These are phyloP conservation scores for Oryzias javanicus DNA, from an alignment of 2,113 vertebrate genomes.

Conservation along the genomic window DNA sequence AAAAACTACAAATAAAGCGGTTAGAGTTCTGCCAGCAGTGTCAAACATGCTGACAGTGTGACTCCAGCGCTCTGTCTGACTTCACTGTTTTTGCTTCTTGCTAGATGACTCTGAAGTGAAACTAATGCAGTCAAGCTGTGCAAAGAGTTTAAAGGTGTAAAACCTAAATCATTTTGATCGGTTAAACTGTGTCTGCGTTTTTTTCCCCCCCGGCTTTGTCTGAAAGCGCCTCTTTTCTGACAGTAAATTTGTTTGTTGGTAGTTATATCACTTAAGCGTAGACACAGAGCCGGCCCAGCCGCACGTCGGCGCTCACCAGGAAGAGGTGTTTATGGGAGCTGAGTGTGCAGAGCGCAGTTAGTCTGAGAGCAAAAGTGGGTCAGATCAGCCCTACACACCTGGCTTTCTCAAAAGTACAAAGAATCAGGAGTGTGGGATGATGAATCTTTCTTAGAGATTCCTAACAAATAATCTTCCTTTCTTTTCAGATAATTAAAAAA, in stretches of 20 bases:
- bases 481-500: constrained; percentile 29
- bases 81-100: constrained; percentile 45
- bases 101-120: constrained; percentile 60
- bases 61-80: constrained; percentile 42
- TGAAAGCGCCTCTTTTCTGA: constrained; percentile 2
- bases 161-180: constrained; percentile 65
- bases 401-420: constrained; percentile 39
- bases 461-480: constrained; percentile 25
- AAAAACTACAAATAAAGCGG: constrained; percentile 26
- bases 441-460: constrained; percentile 50
- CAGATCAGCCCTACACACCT: constrained; percentile 53
- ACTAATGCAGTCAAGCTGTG: constrained; percentile 69
- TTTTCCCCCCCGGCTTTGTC: constrained; percentile 17
- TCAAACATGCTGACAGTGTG: constrained; percentile 50
- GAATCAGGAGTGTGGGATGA: constrained; percentile 21
- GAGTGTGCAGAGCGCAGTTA: constrained; percentile 41
- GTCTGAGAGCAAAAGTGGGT: constrained; percentile 39
- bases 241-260: constrained; percentile 32
- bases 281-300: constrained; percentile 52
- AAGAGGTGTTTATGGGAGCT: constrained; percentile 54
- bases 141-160: constrained; percentile 52
- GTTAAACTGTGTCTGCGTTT: constrained; percentile 26
- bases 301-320: constrained; percentile 31
- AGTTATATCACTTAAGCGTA: constrained; percentile 39
- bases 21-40: constrained; percentile 16